A percentile compares a stretch with the other conserved stretches of the same genome.
These are phyloP conservation scores for Bombyx mori DNA, from an alignment of 1,140 invertebrate genomes.

Conservation along the genomic window DNA sequence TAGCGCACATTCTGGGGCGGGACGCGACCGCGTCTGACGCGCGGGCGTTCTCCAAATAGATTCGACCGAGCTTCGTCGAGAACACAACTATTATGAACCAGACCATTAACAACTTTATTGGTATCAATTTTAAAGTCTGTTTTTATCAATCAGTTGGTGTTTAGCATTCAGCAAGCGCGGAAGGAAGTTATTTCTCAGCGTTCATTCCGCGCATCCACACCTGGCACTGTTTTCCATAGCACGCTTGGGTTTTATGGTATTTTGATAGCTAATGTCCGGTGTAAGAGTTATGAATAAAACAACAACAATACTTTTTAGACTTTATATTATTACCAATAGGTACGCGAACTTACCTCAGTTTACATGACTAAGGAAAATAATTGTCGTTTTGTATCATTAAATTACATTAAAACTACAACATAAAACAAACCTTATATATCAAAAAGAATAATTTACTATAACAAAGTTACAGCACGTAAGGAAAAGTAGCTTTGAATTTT, in stretches of 20 bases:
- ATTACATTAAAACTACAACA: conserved; percentile 53
- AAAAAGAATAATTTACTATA: conserved; percentile 1
- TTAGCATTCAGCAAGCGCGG: conserved; percentile 4
- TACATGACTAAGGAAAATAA: conserved; percentile 37
- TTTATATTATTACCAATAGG: conserved; percentile 51
- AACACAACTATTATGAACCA: conserved; percentile 12
- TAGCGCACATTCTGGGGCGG: conserved; percentile 19
- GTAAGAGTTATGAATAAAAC: conserved; percentile 17
- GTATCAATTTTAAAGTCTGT: conserved; percentile 13
- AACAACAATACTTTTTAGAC: conserved; percentile 22
- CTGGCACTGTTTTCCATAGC: not conserved
- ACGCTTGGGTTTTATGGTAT: not conserved
- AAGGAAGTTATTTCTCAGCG: conserved; percentile 33
- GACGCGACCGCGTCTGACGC: conserved; percentile 12
- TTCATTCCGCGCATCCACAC: conserved; percentile 4
- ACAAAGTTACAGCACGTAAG: too few relatives aligned
- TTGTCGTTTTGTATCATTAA: conserved; percentile 53
- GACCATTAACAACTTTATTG: conserved; percentile 16
- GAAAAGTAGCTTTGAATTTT: too few relatives aligned
- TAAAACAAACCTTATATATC: not conserved
- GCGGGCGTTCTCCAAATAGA: conserved; percentile 42
- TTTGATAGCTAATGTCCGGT: not conserved
- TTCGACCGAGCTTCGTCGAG: conserved; percentile 31
- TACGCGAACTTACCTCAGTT: conserved; percentile 45
- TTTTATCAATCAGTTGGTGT: conserved; percentile 8